Base-by-base conservation (phyloP, 1,140 invertebrate species). In the Lethrus apterus region DNA sequence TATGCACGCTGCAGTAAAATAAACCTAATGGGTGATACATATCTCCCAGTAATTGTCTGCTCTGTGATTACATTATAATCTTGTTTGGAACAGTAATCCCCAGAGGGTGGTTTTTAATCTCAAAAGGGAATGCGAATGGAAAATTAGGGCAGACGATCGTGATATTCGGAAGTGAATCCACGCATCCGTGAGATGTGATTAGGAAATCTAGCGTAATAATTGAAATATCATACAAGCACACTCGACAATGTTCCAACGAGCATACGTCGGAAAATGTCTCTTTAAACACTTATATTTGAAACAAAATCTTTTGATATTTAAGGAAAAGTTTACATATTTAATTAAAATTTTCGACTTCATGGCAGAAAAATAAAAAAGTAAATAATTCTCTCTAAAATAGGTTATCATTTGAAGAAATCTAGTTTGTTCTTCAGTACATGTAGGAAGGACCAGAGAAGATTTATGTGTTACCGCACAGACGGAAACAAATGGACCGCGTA, bases 401-500 rank as follows among this genome's bases (percentile, higher is more conserved):
- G n/a, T n/a, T n/a, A n/a, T n/a, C n/a, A n/a, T n/a, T n/a, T n/a
- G n/a, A n/a, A n/a, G n/a, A n/a, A n/a, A n/a, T n/a, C n/a, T n/a
- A n/a, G n/a, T n/a, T n/a, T n/a, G n/a, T n/a, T n/a, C n/a, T n/a
- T n/a, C n/a, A n/a, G n/a, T n/a, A n/a, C n/a, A n/a, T n/a, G n/a
- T n/a, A n/a, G n/a, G n/a, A n/a, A n/a, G n/a, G n/a, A n/a, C n/a
- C n/a, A n/a, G 13, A 44, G 48, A 58, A 64, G 62, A 64, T 64
- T 64, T 64, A 64, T 64, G 46, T 43, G 48, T 62, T 59, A 49
- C 50, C 55, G 56, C 59, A 55, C 57, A 48, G 57, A 50, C 54
- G 48, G 52, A 45, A 59, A 64, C 59, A 63, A 64, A 64, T 63
- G 60, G 60, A 46, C 53, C 60, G 57, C 58, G 55, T 64, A 64